Evolutionary conservation across 2,888 invertebrate species (phyloP).

Genomic region (Gymnoscelis rufifasciata): DNA sequence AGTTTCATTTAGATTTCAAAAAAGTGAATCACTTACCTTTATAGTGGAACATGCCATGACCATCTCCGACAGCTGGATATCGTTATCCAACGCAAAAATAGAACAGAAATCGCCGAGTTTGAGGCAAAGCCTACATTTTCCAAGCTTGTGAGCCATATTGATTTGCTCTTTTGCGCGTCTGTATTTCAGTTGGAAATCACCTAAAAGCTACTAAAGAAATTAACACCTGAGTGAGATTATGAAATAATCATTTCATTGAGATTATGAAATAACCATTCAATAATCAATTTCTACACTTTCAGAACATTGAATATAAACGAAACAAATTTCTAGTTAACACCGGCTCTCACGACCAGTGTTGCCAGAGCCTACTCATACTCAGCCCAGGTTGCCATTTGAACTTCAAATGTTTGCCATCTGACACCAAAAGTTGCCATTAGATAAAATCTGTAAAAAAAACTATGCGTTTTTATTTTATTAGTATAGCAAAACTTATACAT

Average conservation of each 20-base stretch:
- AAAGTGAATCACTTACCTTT: conserved; percentile 47
- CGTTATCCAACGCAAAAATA: conserved; percentile 73
- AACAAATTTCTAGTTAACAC: neutral
- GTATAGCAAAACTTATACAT: too few relatives aligned
- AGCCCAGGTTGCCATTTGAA: too few relatives aligned
- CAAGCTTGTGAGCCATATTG: conserved; percentile 77
- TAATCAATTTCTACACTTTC: neutral
- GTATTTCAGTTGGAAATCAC: conserved; percentile 53
- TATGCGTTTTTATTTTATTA: too few relatives aligned
- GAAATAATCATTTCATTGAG: neutral
- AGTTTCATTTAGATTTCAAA: neutral
- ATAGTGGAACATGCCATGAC: conserved; percentile 73
- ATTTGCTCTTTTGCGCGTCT: conserved; percentile 60
- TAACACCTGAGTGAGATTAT: neutral
- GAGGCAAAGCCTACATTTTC: conserved; percentile 77
- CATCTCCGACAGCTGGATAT: conserved; percentile 71
- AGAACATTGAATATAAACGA: too few relatives aligned
- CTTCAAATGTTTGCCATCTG: too few relatives aligned
- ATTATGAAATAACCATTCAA: too few relatives aligned
- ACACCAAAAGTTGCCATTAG: too few relatives aligned
- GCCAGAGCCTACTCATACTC: too few relatives aligned
- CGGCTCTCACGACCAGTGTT: conserved; percentile 16
- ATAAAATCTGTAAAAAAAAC: too few relatives aligned
- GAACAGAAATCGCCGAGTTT: conserved; percentile 76
- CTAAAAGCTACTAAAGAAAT: conserved; percentile 31